Conservation (phyloP, 2,113 vertebrate species). For the Micronycteris hirsuta region DNA sequence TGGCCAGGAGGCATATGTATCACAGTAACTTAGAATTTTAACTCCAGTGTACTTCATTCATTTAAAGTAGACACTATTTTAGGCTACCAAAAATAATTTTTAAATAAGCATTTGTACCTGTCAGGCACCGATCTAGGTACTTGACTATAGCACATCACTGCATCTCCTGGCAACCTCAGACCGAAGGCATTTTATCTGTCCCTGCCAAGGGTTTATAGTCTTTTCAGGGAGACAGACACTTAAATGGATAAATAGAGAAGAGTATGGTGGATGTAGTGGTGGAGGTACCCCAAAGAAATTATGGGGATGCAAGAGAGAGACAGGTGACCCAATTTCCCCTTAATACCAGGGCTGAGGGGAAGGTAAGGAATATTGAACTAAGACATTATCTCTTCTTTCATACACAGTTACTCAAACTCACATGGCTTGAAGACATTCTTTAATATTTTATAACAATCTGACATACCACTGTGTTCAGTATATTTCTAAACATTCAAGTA, state of each 20-base stretch:
- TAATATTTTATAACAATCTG: not conserved
- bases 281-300: not conserved
- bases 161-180: not conserved
- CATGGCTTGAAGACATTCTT: not conserved
- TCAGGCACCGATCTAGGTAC: too few species aligned
- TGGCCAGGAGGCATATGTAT: not conserved
- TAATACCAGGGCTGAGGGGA: not conserved
- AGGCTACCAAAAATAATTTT: not conserved
- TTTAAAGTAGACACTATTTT: not conserved
- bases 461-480: not conserved
- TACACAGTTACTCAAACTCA: not conserved
- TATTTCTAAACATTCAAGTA: not conserved
- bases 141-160: not conserved
- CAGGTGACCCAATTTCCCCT: not conserved
- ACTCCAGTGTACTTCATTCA: not conserved
- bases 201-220: not conserved
- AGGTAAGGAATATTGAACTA: not conserved
- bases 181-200: not conserved
- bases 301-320: not conserved
- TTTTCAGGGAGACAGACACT: not conserved
- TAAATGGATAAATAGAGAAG: not conserved
- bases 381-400: not conserved
- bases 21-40: not conserved
- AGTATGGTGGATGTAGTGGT: not conserved
- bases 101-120: not conserved